Base-by-base conservation (phyloP, 2,797 vertebrate species). In the Poeciliopsis infans region DNA sequence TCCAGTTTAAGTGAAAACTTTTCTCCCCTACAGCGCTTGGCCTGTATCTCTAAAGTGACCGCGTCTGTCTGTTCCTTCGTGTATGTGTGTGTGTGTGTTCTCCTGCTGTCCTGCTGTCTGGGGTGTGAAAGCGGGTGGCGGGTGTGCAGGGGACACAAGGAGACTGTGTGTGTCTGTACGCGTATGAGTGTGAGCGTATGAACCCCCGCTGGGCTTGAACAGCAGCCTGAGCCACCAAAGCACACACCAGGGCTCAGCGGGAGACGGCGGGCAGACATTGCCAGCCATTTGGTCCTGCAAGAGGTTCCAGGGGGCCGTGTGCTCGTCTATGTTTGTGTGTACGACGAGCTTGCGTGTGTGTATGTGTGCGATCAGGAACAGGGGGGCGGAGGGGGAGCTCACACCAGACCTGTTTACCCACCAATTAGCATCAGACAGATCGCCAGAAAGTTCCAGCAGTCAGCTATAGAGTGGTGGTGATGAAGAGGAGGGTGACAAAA, bases 81-180 rank as follows among this genome's bases (percentile, higher is more conserved):
- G 94, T 96, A 92, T 89, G 91, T 92, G 91, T 96, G 93, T 89
- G 91, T 92, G 91, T 92, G 92, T 91, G 92, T 93, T 95, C 95
- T 95, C 95, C 95, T 95, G 95, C 94, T 96, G 96, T 96, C 95
- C 94, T 95, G 93, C 94, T 95, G 96, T 96, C 95, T 96, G 96
- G 96, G 95, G 96, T 96, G 96, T 95, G 96, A 96, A 96, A 95
- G 95, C 94, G 94, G 94, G 94, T 94, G 95, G 93, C 93, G 89
- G 93, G 93, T 93, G 93, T 93, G 94, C 93, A 94, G 91, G 92
- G 90, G 94, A 93, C 94, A 95, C 95, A 94, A 94, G 95, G 95
- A 95, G 94, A 92, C 81, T 88, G 91, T 93, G 94, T 93, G 95
- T 89, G 83, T 92, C 77, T 87, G 85, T 90, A 83, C 49, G 79